Percentiles rank a stretch among this genome's conserved stretches.
Evolutionary conservation across 2,888 invertebrate species (phyloP).

Genomic region (Corythucha ciliata): DNA sequence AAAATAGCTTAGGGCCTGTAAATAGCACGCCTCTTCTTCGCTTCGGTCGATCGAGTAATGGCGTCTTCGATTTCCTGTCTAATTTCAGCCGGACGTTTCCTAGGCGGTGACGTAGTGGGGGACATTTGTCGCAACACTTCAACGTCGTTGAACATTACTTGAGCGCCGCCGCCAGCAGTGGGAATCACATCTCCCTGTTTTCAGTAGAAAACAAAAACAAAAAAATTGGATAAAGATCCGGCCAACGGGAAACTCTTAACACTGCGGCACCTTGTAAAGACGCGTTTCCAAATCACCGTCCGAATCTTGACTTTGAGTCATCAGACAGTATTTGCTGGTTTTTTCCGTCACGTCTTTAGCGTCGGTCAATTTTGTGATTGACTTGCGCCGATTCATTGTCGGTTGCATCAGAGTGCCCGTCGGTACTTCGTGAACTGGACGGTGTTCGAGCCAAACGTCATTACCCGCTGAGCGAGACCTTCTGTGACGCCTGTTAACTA

Average conservation of each 20-base stretch:
- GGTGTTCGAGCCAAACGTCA: conserved; percentile 80
- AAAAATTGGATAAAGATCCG: conserved; percentile 4
- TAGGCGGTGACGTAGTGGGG: conserved; percentile 44
- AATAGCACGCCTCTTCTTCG: too few species aligned
- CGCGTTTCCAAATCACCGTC: conserved; percentile 90
- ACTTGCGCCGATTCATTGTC: conserved; percentile 66
- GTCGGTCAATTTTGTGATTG: conserved; percentile 70
- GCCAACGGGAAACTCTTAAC: not conserved
- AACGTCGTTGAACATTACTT: conserved; percentile 89
- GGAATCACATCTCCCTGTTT: conserved; percentile 78
- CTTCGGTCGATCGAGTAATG: conserved; percentile 4
- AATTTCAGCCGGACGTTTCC: conserved; percentile 19
- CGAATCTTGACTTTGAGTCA: conserved; percentile 83
- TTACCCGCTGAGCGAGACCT: conserved; percentile 72
- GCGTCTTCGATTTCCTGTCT: conserved; percentile 20
- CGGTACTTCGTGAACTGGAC: conserved; percentile 67
- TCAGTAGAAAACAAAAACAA: not conserved
- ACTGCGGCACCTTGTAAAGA: conserved; percentile 62
- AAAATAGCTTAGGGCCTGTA: too few species aligned
- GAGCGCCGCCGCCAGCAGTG: conserved; percentile 89
- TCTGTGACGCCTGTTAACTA: conserved; percentile 62
- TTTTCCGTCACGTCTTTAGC: conserved; percentile 63
- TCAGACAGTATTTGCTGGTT: conserved; percentile 79
- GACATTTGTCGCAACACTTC: conserved; percentile 78
- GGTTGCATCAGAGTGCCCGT: conserved; percentile 87